These are phyloP conservation scores for Drosophila micromelanica DNA, from an alignment of 1,140 invertebrate genomes.

Conservation along the genomic window DNA sequence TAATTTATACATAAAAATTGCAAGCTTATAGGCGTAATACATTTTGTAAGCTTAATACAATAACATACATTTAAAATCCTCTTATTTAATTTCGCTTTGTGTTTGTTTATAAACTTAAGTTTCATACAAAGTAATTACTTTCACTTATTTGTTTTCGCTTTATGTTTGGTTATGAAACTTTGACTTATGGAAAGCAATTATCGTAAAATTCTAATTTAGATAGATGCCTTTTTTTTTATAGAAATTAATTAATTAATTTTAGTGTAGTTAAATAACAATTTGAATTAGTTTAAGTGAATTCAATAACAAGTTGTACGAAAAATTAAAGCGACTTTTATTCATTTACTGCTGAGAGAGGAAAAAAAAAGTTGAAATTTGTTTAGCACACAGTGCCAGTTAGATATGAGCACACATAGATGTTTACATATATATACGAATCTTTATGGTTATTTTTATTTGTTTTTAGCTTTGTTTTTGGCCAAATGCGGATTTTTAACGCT, in stretches of 20 bases:
- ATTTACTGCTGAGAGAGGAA: constrained; percentile 1
- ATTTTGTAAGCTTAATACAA: no score
- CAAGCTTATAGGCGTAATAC: no score
- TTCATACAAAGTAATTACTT: no score
- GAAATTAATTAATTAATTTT: constrained; percentile 24
- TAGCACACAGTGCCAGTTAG: constrained; percentile 25
- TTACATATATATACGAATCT: constrained; percentile 8
- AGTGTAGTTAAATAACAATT: constrained; percentile 7
- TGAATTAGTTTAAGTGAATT: constrained; percentile 27
- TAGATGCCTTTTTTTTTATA: background rate
- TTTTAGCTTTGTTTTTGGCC: constrained; percentile 24
- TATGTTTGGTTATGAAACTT: no score
- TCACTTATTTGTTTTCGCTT: no score
- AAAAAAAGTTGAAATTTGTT: constrained; percentile 43
- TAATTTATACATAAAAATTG: no score
- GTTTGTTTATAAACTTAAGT: no score
- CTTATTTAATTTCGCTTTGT: no score
- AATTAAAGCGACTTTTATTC: constrained; percentile 26
- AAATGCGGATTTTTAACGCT: constrained; percentile 44
- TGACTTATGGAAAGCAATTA: background rate
- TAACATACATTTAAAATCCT: no score
- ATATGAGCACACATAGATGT: constrained; percentile 2
- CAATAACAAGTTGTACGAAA: constrained; percentile 6
- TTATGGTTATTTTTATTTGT: constrained; percentile 51
- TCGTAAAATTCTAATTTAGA: background rate